These are phyloP conservation scores for Octopus sinensis DNA, from an alignment of 1,140 invertebrate species.

Conservation along the genomic window DNA sequence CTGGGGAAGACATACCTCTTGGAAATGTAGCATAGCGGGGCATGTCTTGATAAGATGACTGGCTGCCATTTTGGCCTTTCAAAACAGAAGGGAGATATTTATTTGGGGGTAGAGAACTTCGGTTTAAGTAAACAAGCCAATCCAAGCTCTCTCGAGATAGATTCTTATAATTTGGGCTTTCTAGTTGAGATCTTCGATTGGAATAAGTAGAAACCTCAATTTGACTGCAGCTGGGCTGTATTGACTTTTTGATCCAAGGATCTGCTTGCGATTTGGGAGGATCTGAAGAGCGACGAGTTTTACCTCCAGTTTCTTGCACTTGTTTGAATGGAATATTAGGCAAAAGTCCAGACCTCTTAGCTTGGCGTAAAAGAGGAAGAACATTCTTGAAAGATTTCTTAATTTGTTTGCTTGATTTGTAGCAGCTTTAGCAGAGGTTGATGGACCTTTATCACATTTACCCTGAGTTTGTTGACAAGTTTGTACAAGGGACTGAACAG, in stretches of 20 bases:
- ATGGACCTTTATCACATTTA: too few species aligned
- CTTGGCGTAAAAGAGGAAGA: not conserved
- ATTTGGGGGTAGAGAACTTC: slow-evolving; percentile 27
- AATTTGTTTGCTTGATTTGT: not conserved
- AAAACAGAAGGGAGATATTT: not conserved
- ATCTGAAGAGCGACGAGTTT: slow-evolving; percentile 1
- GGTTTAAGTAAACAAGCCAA: slow-evolving; percentile 45
- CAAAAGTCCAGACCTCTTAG: not conserved
- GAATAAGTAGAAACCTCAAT: not conserved
- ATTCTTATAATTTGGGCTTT: slow-evolving; percentile 4
- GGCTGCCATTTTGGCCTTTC: not conserved
- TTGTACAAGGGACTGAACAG: too few species aligned
- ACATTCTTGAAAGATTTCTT: slow-evolving; percentile 2
- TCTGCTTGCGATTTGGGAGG: not conserved
- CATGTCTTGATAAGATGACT: not conserved
- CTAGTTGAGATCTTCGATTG: not conserved
- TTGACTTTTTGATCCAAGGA: not conserved
- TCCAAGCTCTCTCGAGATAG: slow-evolving; percentile 34
- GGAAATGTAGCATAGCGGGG: not conserved
- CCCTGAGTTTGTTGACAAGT: too few species aligned
- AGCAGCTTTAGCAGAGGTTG: not conserved
- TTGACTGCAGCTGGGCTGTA: not conserved
- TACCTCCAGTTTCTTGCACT: not conserved
- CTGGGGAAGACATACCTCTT: not conserved
- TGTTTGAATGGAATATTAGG: not conserved